Evolutionary conservation across 2,888 invertebrate genomes (phyloP), one percentile per base, ranked within the genome.

Genomic region (Platerodrilus igneus): DNA sequence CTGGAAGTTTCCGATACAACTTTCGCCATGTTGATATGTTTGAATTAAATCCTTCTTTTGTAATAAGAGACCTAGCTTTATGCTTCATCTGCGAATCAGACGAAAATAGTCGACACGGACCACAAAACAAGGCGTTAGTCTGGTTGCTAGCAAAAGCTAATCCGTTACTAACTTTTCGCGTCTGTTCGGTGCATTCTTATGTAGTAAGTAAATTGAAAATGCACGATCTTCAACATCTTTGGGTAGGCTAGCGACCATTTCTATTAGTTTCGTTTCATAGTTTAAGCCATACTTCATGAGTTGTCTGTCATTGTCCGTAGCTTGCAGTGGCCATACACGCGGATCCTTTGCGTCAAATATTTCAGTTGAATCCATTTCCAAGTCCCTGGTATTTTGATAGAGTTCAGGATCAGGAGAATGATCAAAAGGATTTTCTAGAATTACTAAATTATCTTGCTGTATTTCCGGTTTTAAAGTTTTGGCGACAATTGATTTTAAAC

Each of bases 71-170:
- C 13, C 13, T 33, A 21, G 21, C 22, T 33, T 23, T 11, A 23
- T 33, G 10, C 4, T 10, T 16, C 11, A 18, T 16, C 15, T 28
- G 20, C 8, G 28, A 30, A 11, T 20, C 25, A 22, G 15, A 36
- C 9, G 11, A 31, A 28, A 18, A 20, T 28, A 13, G 20, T 15
- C 34, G 18, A 9, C 31, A 30, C 18, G 31, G 41, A 43, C 29
- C 39, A 39, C 34, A 43, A 37, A 48, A 23, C 23, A 39, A 33
- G 26, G 34, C 13, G 27, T 13, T 22, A 22, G n/a, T n/a, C n/a
- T n/a, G n/a, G n/a, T n/a, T n/a, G n/a, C n/a, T n/a, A n/a, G n/a
- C n/a, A n/a, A 10, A 22, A 22, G 22, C 22, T 10, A 22, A 22
- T 22, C 22, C n/a, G n/a, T 4, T n/a, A 3, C 5, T 4, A 22